phyloP scores from a whole-genome alignment of 2,888 invertebrate species.

The Augiades crinisus region DNA sequence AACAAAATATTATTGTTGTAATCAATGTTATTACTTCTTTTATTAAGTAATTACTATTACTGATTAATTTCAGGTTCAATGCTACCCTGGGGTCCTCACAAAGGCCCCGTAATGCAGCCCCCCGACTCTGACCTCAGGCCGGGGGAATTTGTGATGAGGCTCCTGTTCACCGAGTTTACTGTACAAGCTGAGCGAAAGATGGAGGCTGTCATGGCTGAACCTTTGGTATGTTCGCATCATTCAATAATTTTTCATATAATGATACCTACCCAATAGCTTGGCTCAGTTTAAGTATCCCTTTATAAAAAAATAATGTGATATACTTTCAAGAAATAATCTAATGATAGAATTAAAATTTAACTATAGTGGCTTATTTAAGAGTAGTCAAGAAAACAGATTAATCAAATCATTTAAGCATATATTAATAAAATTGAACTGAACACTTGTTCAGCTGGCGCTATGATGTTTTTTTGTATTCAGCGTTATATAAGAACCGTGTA shows the following conservation, averaged over 20 bases:
- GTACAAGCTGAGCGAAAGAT: conserved; percentile 97
- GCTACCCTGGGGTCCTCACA: conserved; percentile 92
- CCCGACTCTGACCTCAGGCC: conserved; percentile 87
- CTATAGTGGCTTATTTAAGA: too few relatives aligned
- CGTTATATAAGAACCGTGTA: background rate
- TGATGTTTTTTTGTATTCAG: background rate
- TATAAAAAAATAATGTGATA: too few relatives aligned
- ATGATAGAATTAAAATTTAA: too few relatives aligned
- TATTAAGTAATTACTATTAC: too few relatives aligned
- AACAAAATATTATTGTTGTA: background rate
- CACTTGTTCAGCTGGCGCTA: too few relatives aligned
- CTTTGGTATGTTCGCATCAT: conserved; percentile 84
- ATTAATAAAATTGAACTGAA: too few relatives aligned
- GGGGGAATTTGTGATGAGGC: conserved; percentile 98
- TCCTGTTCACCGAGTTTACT: conserved; percentile 97
- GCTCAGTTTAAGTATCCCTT: too few relatives aligned
- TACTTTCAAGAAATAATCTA: too few relatives aligned
- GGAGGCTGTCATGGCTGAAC: conserved; percentile 96
- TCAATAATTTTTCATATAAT: too few relatives aligned
- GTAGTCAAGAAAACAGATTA: too few relatives aligned
- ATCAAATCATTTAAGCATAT: too few relatives aligned
- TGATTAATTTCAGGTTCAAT: conserved; percentile 47
- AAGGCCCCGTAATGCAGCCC: conserved; percentile 82
- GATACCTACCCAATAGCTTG: too few relatives aligned
- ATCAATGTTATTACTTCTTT: background rate